Conservation (phyloP, 2,797 vertebrate genomes). For the Malurus leucopterus region DNA sequence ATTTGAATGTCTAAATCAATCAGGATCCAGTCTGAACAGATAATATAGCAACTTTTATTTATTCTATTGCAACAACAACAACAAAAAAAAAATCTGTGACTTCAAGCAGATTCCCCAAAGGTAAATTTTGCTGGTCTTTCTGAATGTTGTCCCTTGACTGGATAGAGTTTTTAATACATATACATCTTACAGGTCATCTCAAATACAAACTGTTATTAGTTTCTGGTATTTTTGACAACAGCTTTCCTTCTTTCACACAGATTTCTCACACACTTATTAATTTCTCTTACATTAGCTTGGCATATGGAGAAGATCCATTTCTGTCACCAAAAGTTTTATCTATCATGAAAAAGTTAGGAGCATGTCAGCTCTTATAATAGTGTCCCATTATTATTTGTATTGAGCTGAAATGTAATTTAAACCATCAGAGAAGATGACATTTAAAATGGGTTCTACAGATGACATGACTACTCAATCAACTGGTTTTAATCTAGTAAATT, state of each 20-base stretch:
- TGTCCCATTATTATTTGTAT: neutral
- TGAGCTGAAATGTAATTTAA: neutral
- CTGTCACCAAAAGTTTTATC: neutral
- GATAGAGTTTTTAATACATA: neutral
- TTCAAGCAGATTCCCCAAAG: neutral
- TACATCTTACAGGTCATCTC: neutral
- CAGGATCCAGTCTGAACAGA: neutral
- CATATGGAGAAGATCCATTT: neutral
- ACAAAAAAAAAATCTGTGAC: neutral
- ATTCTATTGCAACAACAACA: neutral
- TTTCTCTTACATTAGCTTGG: neutral
- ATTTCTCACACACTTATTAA: neutral
- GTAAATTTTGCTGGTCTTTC: neutral
- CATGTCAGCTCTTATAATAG: neutral
- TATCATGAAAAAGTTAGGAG: neutral
- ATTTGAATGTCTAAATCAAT: neutral
- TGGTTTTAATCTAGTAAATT: neutral
- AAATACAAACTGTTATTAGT: neutral
- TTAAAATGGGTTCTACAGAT: neutral
- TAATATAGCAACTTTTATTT: neutral
- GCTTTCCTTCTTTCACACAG: neutral
- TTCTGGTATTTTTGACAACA: conserved; percentile 17
- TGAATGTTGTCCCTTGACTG: neutral
- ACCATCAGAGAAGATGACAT: neutral
- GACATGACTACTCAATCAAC: neutral